Conservation (phyloP, 2,888 invertebrate species). For the Pachycephus smyrnensis region DNA sequence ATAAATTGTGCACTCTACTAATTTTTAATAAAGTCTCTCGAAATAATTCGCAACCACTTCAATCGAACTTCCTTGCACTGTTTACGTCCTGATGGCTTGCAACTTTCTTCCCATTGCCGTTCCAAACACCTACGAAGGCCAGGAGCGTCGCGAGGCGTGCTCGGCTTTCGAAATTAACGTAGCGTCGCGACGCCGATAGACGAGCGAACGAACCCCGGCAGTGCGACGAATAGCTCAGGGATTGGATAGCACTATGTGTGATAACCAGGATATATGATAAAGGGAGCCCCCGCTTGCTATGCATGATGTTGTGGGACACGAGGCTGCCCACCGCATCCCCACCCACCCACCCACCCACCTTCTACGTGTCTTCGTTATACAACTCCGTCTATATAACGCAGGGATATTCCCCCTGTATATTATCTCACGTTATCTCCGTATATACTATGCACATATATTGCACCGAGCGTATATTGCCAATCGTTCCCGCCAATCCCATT, state of each 20-base stretch:
- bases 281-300: slow-evolving; percentile 48
- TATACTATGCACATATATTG: slow-evolving; percentile 8
- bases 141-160: not conserved
- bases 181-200: not conserved
- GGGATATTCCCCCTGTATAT: not conserved
- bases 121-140: not conserved
- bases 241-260: not conserved
- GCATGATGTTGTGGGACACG: slow-evolving; percentile 57
- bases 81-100: too few species aligned
- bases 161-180: not conserved
- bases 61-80: too few species aligned
- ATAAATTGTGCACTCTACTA: too few species aligned
- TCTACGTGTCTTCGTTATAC: slow-evolving; percentile 61
- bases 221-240: not conserved
- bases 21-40: too few species aligned
- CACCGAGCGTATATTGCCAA: not conserved
- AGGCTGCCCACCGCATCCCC: not conserved
- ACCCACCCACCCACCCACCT: slow-evolving; percentile 27
- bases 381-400: slow-evolving; percentile 14
- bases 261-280: not conserved
- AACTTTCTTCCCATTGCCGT: not conserved
- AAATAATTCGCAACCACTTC: too few species aligned
- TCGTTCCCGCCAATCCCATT: not conserved
- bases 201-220: not conserved
- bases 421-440: slow-evolving; percentile 3